Conservation (phyloP, 2,888 invertebrate species). For the Aphidius colemani region DNA sequence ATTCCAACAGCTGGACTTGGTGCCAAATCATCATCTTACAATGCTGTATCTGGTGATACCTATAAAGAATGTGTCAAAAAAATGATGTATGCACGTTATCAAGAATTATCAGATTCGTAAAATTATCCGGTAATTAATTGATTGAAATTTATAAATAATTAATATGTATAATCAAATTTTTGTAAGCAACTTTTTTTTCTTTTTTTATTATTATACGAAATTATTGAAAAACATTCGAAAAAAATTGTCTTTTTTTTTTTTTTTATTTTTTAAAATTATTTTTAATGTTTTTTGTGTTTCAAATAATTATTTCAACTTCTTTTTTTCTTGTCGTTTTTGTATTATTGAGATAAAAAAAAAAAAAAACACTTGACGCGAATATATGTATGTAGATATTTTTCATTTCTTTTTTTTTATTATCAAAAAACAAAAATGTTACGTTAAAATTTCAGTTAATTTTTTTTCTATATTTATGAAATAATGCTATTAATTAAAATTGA, state of each 20-base stretch:
- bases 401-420: too few relatives aligned
- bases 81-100: conserved; percentile 85
- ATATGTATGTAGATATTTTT: too few relatives aligned
- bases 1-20: conserved; percentile 84
- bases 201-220: conserved; percentile 1
- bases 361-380: too few relatives aligned
- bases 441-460: too few relatives aligned
- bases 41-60: conserved; percentile 80
- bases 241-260: not conserved
- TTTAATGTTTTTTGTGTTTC: too few relatives aligned
- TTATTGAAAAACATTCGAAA: not conserved
- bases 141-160: conserved; percentile 8
- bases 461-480: too few relatives aligned
- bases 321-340: too few relatives aligned
- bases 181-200: conserved; percentile 9
- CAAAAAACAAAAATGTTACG: too few relatives aligned
- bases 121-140: conserved; percentile 7
- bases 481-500: too few relatives aligned
- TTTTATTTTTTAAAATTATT: not conserved
- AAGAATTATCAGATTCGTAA: conserved; percentile 73
- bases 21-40: conserved; percentile 77
- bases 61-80: conserved; percentile 90
- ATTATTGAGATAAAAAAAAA: too few relatives aligned
- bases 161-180: conserved; percentile 26
- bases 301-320: too few relatives aligned